A percentile compares a stretch with the other conserved stretches of the same genome.
Evolutionary conservation across 2,888 invertebrate genomes (phyloP).

Genomic region (Sabatieria punctata): DNA sequence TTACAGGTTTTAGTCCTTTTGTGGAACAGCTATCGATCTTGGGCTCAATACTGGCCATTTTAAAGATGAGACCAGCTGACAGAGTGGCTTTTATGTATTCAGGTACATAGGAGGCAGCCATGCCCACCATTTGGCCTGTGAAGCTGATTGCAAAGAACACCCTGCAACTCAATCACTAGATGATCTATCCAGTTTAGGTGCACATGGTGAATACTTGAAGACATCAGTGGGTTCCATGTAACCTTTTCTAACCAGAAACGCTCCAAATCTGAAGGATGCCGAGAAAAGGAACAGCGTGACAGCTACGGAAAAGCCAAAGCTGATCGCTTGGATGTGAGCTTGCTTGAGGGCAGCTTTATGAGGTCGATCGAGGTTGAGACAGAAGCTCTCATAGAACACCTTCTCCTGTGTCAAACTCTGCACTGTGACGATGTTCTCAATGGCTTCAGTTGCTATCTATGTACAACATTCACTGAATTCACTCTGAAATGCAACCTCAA

Average conservation of each 20-base stretch:
- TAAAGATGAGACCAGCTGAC: slow-evolving; percentile 28
- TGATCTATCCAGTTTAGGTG: not conserved
- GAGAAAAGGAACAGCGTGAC: slow-evolving; percentile 28
- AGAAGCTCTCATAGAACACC: slow-evolving; percentile 23
- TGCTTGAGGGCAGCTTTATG: slow-evolving; percentile 2
- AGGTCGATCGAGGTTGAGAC: slow-evolving; percentile 24
- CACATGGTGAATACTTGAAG: slow-evolving; percentile 23
- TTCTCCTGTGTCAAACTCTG: slow-evolving; percentile 28
- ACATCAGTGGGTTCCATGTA: slow-evolving; percentile 32
- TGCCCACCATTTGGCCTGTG: slow-evolving; percentile 34
- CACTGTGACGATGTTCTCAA: slow-evolving; percentile 32
- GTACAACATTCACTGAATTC: not conserved
- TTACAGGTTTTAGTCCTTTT: slow-evolving; percentile 14
- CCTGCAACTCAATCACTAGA: slow-evolving; percentile 20
- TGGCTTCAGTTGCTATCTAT: slow-evolving; percentile 27
- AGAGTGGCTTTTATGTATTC: slow-evolving; percentile 31
- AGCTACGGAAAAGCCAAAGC: slow-evolving; percentile 17
- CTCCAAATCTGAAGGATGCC: slow-evolving; percentile 25
- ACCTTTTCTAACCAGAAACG: slow-evolving; percentile 30
- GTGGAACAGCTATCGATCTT: slow-evolving; percentile 20
- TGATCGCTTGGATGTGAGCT: slow-evolving; percentile 3
- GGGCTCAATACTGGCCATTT: slow-evolving; percentile 20
- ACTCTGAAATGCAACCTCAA: not conserved
- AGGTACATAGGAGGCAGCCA: slow-evolving; percentile 27
- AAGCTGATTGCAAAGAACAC: slow-evolving; percentile 39